Evolutionary conservation across 2,113 vertebrate species (phyloP).

Genomic region (Noctilio leporinus): DNA sequence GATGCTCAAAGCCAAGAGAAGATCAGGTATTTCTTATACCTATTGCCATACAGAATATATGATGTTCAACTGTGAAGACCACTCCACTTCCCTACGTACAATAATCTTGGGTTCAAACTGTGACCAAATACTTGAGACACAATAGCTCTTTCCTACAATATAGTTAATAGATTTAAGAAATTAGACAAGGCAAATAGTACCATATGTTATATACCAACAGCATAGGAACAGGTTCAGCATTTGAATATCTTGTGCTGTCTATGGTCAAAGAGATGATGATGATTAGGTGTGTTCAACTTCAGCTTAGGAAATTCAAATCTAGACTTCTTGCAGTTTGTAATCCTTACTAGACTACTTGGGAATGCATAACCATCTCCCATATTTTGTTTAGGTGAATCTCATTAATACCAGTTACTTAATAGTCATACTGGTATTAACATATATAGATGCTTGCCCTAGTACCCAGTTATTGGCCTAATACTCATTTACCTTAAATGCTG

Average conservation of each 20-base stretch:
- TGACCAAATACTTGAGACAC: background rate
- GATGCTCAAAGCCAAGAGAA: background rate
- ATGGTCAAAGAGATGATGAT: background rate
- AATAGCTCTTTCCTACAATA: background rate
- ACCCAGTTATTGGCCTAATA: background rate
- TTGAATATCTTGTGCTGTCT: background rate
- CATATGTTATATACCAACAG: background rate
- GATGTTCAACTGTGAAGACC: background rate
- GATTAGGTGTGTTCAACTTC: background rate
- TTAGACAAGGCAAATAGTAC: background rate
- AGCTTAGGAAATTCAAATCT: background rate
- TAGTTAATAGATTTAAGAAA: background rate
- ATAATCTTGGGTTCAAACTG: background rate
- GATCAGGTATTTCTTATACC: background rate
- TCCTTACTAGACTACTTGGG: background rate
- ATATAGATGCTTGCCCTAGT: background rate
- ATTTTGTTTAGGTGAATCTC: background rate
- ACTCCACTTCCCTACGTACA: background rate
- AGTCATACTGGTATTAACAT: background rate
- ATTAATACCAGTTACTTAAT: background rate
- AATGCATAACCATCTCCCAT: background rate
- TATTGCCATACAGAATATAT: background rate
- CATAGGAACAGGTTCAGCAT: background rate
- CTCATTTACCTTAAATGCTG: background rate
- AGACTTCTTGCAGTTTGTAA: background rate